Base-by-base conservation (phyloP, 2,113 vertebrate species). In the Dermatemys mawii region DNA sequence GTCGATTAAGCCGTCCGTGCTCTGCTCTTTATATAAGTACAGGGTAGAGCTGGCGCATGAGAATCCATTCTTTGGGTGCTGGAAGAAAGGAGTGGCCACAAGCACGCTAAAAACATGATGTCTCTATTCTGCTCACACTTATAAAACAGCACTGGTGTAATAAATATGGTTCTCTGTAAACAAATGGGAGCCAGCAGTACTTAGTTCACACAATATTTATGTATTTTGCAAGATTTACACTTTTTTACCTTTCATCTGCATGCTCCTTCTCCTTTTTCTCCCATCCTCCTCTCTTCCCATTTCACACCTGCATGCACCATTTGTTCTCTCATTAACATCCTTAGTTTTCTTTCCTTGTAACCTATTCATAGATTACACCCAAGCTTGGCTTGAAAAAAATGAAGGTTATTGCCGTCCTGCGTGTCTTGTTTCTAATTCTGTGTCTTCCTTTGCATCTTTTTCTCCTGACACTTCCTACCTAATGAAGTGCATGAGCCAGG, bases 401-500 rank as follows among this genome's bases (percentile, higher is more conserved):
- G 93, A 96, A 97, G 84, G 93, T 96, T 92, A 84, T 26, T 94
- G 90, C 95, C 93, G 4, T 95, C 93, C 95, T 80, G n/a, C 55
- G 81, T 95, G 96, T 96, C 95, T 92, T 92, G 48, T 91, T 91
- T 97, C 96, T 96, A 97, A 97, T 95, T 96, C 83, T 97, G 87
- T 97, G 91, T 97, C 93, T 97, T 97, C 96, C 95, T 97, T 95
- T 95, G 90, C 89, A 83, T 93, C 86, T 78, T 90, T 93, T 90
- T 78, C 95, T 95, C 94, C 79, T 97, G 96, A 97, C 95, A 96
- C 93, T 73, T 97, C 94, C 94, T 94, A 97, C 96, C 96, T 97
- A 97, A 97, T 88, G 97, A 97, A 97, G 96, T 95, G 21, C 97
- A 95, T 94, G 95, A 95, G 97, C 95, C 95, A 96, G 97, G 97